A percentile compares a stretch with the other conserved stretches of the same genome.
phyloP scores from a whole-genome alignment of 2,797 vertebrate genomes.

The Sebastes itinus region DNA sequence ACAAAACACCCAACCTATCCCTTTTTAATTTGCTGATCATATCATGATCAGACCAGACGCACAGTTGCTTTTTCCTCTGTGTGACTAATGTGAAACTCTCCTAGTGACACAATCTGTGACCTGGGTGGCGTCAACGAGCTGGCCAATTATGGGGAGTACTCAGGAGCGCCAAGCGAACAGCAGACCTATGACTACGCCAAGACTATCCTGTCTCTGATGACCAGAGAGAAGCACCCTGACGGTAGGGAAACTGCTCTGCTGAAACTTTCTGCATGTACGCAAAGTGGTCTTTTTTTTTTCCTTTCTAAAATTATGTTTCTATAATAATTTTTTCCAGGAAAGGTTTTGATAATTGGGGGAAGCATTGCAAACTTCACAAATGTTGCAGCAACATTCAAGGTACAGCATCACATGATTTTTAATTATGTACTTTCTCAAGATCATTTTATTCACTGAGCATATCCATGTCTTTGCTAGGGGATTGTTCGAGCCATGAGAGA shows the following conservation, averaged over 20 bases:
- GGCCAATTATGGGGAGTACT: constrained; percentile 98
- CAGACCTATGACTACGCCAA: constrained; percentile 99
- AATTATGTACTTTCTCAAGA: neutral
- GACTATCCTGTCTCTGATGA: constrained; percentile 98
- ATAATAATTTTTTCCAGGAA: constrained; percentile 79
- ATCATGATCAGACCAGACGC: neutral
- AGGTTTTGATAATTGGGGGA: constrained; percentile 96
- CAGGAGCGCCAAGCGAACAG: constrained; percentile 95
- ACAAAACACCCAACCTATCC: too few species aligned
- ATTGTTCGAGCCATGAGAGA: constrained; percentile 95
- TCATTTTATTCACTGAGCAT: neutral
- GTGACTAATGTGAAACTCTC: constrained; percentile 11
- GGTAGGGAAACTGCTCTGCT: constrained; percentile 73
- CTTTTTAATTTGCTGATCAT: neutral
- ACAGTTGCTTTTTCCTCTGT: neutral
- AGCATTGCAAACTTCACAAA: constrained; percentile 99
- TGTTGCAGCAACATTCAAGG: constrained; percentile 98
- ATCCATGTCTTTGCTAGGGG: constrained; percentile 78
- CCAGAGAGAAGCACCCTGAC: constrained; percentile 91
- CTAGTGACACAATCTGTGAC: constrained; percentile 97
- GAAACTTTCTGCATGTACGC: neutral
- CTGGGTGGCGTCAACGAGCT: constrained; percentile 94
- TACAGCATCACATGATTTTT: constrained; percentile 48
- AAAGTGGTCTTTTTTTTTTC: neutral
- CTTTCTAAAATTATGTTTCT: neutral